A percentile compares a stretch with the other conserved stretches of the same genome.
Conservation (phyloP, 2,797 vertebrate species). For the Agapornis canus region DNA sequence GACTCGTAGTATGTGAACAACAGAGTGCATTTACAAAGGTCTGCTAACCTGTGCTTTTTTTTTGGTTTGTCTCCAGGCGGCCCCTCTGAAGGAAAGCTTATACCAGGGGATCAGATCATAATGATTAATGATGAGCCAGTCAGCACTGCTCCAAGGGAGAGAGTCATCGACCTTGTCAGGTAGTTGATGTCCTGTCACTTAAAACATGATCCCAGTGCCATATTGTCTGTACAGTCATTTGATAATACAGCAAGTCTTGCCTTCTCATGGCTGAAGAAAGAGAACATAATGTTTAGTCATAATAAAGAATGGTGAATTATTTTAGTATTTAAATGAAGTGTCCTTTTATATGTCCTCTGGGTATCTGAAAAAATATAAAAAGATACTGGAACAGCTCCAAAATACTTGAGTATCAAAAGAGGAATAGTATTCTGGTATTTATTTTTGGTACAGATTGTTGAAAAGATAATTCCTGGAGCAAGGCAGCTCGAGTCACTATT, state of each 20-base stretch:
- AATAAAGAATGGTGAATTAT: background rate
- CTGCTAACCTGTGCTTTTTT: conserved; percentile 24
- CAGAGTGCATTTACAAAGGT: background rate
- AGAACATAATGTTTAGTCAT: background rate
- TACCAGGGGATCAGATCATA: conserved; percentile 97
- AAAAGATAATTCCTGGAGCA: background rate
- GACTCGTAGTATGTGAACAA: background rate
- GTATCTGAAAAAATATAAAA: background rate
- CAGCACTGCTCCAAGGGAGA: conserved; percentile 91
- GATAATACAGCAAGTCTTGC: background rate
- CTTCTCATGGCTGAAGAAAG: background rate
- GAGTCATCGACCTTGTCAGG: conserved; percentile 99
- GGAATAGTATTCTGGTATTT: background rate
- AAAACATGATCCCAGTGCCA: background rate
- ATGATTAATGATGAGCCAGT: conserved; percentile 98
- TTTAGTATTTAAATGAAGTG: background rate
- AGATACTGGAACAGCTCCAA: background rate
- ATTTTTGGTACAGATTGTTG: background rate
- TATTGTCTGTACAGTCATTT: conserved; percentile 1
- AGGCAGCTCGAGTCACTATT: background rate
- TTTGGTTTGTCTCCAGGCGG: conserved; percentile 81
- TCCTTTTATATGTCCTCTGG: background rate
- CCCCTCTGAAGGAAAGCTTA: conserved; percentile 95
- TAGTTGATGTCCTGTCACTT: conserved; percentile 72
- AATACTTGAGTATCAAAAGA: background rate